Evolutionary conservation across 2,888 invertebrate genomes (phyloP), one percentile per base, ranked within the genome.

Genomic region (Acronicta aceris): DNA sequence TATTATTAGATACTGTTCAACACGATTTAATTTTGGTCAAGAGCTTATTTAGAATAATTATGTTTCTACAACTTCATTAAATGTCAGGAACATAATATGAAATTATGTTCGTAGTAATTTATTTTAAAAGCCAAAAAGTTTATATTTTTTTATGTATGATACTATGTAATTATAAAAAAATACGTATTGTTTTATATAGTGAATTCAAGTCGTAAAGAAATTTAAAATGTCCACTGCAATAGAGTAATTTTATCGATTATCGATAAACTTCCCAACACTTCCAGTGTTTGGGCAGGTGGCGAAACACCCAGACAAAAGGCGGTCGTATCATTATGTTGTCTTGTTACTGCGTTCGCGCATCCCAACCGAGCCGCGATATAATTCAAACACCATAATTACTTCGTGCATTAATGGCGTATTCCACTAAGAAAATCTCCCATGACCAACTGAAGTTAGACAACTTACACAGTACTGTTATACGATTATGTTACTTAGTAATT

Each of bases 241-340:
- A 0, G 25, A 40, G 25, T 38, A 8, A 0, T 33, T 16, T 10
- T 51, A 65, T 68, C 54, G 46, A 81, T 33, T 67, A 60, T 85
- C 87, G 84, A 85, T 80, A 82, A 62, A 21, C 5, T 15, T 64
- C 71, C 72, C 87, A 82, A 79, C 89, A 71, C 88, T 86, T 68
- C 57, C 54, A 73, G 65, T 89, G 91, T 93, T 93, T 93, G 91
- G 93, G 94, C 94, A 94, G 94, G 94, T 94, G 94, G 94, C 92
- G 92, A 94, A 94, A 92, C 90, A 85, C 83, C 87, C 92, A 89
- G 90, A 92, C 92, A 93, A 93, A 91, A 89, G 90, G 84, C 87
- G 86, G 86, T 82, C 85, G 86, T 91, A 92, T 94, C 92, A 94
- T 94, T 94, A 94, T 91, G 89, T 89, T 94, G 94, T 94, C 94